phyloP scores from a whole-genome alignment of 2,113 vertebrate species.

The Oreochromis niloticus region DNA sequence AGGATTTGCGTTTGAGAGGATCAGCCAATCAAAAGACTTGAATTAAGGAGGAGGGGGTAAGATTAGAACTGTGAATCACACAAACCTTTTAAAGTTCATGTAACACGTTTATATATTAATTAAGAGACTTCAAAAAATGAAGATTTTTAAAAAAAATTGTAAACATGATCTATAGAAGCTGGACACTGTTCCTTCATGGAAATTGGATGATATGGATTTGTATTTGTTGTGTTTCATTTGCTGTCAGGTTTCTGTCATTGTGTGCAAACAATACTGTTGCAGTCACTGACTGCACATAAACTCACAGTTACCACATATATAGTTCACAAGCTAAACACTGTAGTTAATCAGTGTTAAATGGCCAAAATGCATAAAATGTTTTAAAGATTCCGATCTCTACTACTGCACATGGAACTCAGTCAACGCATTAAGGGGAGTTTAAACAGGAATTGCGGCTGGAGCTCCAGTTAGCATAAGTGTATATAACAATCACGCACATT shows the following conservation, averaged over 20 bases:
- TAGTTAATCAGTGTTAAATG: not conserved
- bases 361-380: not conserved
- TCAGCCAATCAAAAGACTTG: not conserved
- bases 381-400: not conserved
- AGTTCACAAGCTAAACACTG: not conserved
- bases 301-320: not conserved
- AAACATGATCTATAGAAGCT: not conserved
- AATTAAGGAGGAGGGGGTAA: not conserved
- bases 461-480: not conserved
- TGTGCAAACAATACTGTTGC: not conserved
- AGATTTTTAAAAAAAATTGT: accelerated
- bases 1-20: not conserved
- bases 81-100: not conserved
- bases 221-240: not conserved
- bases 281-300: not conserved
- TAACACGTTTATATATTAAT: not conserved
- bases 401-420: not conserved
- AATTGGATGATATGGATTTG: not conserved
- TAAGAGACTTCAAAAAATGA: not conserved
- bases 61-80: not conserved
- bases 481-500: not conserved
- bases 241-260: not conserved
- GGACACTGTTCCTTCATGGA: not conserved
- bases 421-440: not conserved
- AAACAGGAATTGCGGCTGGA: not conserved